Evolutionary conservation across 53 echinoderm and acorn worm species (phyloP), one percentile per base, ranked within the genome.

Genomic region (Patiria pectinifera): DNA sequence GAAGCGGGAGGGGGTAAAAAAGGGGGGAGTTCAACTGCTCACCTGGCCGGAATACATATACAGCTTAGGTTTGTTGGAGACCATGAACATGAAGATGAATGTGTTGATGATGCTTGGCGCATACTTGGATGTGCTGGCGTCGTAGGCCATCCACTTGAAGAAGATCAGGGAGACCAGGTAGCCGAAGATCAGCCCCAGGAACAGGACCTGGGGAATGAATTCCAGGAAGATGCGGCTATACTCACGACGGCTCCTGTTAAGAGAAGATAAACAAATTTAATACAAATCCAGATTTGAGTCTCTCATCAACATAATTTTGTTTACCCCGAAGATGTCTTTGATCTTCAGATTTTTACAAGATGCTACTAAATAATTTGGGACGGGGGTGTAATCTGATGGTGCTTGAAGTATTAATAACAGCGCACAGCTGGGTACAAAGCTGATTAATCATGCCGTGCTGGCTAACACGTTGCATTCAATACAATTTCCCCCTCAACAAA

Each of bases 81-180:
- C 82, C 93, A 97, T 82, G 66, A 99, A 99, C 96, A 99, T 96
- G 62, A 94, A 93, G 86, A 99, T 99, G 66, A 97, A 96, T 13
- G 94, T 93, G 53, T 93, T 95, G 66, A 99, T 97, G 87, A 99
- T 92, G 76, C 94, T 99, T 14, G 99, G 99, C 11, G 99, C 99
- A 0, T 45, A 14, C 3, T 81, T 44, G 11, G 99, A 94, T 62
- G 26, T 94, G 6, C 0, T 13, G 8, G 93, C 93, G 14, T 85
- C 91, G 69, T 83, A 97, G 16, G 74, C 71, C 80, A 99, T 86
- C 99, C 99, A 99, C 74, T 99, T 99, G 82, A 92, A 76, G 95
- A 99, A 91, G 90, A 99, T 96, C 72, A 99, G 91, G 43, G 95
- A 80, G 45, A 97, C 91, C 10, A 99, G 94, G 76, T 99, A 99